Conservation (phyloP, 2,113 vertebrate genomes). For the Sebastes fasciatus region DNA sequence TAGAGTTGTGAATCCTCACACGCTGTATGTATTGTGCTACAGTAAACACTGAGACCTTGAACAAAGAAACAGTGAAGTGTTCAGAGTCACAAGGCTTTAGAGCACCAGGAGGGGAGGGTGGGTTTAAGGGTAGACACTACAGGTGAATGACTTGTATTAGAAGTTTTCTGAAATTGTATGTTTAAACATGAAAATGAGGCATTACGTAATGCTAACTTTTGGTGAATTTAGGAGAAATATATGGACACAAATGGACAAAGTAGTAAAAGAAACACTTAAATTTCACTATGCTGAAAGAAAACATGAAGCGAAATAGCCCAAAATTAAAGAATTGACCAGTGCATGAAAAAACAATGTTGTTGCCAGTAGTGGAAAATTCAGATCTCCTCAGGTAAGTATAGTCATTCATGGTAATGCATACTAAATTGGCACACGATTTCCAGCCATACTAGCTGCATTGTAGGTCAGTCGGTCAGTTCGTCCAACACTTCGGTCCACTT, state of each 20-base stretch:
- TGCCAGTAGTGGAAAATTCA: neutral
- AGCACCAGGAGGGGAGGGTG: neutral
- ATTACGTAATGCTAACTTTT: too few species aligned
- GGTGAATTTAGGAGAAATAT: too few species aligned
- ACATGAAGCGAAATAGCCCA: too few species aligned
- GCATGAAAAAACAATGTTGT: too few species aligned
- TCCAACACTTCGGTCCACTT: neutral
- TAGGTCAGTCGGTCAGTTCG: too few species aligned
- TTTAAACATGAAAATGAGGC: too few species aligned
- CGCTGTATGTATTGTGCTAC: neutral
- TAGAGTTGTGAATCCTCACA: neutral
- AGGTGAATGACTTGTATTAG: too few species aligned
- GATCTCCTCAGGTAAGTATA: constrained; percentile 52
- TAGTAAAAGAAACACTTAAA: too few species aligned
- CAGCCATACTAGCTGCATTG: neutral
- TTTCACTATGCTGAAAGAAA: too few species aligned
- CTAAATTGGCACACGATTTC: neutral
- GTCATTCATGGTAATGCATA: neutral
- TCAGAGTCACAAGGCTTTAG: neutral
- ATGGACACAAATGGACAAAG: too few species aligned
- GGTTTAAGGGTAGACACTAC: neutral
- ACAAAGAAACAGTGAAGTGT: neutral
- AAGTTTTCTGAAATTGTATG: too few species aligned
- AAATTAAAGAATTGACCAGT: too few species aligned
- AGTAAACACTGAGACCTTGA: constrained; percentile 7